Conservation (phyloP, 2,797 vertebrate genomes). For the Furcifer pardalis region DNA sequence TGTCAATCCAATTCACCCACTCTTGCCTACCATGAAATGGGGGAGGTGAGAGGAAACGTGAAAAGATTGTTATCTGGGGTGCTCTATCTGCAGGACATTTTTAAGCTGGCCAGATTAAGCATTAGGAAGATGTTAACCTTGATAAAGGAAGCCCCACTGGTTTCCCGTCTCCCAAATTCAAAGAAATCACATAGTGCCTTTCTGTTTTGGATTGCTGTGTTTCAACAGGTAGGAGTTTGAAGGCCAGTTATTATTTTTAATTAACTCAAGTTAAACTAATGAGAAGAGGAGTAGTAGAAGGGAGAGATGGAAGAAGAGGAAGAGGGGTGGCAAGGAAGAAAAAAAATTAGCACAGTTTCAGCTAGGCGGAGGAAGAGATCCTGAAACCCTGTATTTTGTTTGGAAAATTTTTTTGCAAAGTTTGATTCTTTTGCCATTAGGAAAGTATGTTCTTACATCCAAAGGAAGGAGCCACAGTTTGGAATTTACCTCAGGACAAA, state of each 20-base stretch:
- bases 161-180: constrained; percentile 85
- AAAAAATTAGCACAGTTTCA: constrained; percentile 62
- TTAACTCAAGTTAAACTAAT: constrained; percentile 85
- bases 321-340: constrained; percentile 38
- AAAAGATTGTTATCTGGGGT: constrained; percentile 67
- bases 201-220: constrained; percentile 77
- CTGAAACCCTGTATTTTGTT: constrained; percentile 5
- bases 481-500: background rate
- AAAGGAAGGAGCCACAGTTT: background rate
- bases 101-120: constrained; percentile 76
- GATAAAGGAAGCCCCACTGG: constrained; percentile 84
- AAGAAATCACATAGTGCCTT: constrained; percentile 79
- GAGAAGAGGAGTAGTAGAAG: constrained; percentile 60
- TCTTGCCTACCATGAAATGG: constrained; percentile 62
- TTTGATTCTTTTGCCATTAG: constrained; percentile 17
- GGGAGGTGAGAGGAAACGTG: constrained; percentile 57
- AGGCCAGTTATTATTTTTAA: constrained; percentile 79
- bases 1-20: constrained; percentile 77
- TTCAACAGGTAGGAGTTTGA: constrained; percentile 72
- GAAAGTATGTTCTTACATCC: background rate
- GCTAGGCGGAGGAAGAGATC: constrained; percentile 34
- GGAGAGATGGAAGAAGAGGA: constrained; percentile 47
- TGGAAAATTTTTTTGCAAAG: background rate
- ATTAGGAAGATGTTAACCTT: constrained; percentile 84
- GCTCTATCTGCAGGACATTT: constrained; percentile 62